Percentiles rank a stretch among this genome's conserved stretches.
Conservation (phyloP, 2,888 invertebrate species). For the Mimachlamys varia region DNA sequence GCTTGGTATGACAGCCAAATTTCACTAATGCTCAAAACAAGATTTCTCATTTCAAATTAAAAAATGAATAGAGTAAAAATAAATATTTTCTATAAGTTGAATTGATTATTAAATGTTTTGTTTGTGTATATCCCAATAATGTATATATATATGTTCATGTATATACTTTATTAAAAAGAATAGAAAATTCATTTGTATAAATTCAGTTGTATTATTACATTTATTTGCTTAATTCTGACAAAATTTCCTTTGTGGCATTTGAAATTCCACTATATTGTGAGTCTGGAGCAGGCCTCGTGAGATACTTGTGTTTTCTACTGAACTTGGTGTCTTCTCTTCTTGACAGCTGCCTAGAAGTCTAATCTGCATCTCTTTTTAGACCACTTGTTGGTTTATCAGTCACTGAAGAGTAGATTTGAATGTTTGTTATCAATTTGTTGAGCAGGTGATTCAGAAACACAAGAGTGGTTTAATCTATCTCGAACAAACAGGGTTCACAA, state of each 20-base stretch:
- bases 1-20: neutral
- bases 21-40: neutral
- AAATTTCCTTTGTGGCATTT: neutral
- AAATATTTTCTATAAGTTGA: no score
- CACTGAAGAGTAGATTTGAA: neutral
- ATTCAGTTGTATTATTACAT: neutral
- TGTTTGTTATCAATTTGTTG: slow-evolving; percentile 6
- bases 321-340: slow-evolving; percentile 26
- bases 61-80: neutral
- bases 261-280: neutral
- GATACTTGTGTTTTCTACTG: neutral
- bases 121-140: neutral
- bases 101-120: neutral
- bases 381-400: neutral
- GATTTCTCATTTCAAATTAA: neutral
- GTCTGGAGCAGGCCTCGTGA: neutral
- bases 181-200: neutral
- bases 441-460: slow-evolving; percentile 25
- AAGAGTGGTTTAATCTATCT: slow-evolving; percentile 12
- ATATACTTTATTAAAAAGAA: neutral
- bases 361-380: neutral
- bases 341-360: neutral
- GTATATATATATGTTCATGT: no score
- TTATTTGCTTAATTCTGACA: neutral
- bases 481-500: neutral